Conservation (phyloP, 2,113 vertebrate species). For the Larimichthys crocea region DNA sequence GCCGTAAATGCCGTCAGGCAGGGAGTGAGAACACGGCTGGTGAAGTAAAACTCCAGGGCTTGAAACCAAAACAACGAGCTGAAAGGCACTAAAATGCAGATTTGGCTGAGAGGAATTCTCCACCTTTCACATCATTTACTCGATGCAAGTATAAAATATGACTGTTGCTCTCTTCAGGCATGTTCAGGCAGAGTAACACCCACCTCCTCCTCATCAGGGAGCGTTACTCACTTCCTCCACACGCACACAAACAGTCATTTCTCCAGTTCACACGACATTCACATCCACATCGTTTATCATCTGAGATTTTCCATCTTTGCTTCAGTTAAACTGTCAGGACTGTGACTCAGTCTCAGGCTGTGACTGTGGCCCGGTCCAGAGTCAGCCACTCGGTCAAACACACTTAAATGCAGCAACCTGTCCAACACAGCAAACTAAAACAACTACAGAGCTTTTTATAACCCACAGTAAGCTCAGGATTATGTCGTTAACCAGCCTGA, state of each 20-base stretch:
- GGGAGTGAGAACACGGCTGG: no score
- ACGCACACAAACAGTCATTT: not conserved
- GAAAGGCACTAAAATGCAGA: not conserved
- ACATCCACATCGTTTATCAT: not conserved
- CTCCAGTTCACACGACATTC: not conserved
- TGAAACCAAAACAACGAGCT: not conserved
- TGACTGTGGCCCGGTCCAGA: not conserved
- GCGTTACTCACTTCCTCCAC: slow-evolving; percentile 47
- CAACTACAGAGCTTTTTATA: slow-evolving; percentile 42
- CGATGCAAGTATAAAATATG: not conserved
- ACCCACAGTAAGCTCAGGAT: slow-evolving; percentile 32
- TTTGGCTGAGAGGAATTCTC: no score
- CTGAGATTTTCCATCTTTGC: not conserved
- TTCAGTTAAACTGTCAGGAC: not conserved
- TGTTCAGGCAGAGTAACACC: not conserved
- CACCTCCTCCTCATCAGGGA: slow-evolving; percentile 14
- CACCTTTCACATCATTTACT: not conserved
- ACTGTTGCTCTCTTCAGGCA: no score
- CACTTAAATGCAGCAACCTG: not conserved
- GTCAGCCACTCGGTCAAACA: not conserved
- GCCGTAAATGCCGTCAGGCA: no score
- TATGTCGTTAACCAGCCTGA: slow-evolving; percentile 11
- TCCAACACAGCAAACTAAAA: slow-evolving; percentile 22
- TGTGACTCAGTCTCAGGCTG: not conserved
- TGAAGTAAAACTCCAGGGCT: no score